Conservation (phyloP, 2,888 invertebrate genomes). For the Calliscelio sp. region DNA sequence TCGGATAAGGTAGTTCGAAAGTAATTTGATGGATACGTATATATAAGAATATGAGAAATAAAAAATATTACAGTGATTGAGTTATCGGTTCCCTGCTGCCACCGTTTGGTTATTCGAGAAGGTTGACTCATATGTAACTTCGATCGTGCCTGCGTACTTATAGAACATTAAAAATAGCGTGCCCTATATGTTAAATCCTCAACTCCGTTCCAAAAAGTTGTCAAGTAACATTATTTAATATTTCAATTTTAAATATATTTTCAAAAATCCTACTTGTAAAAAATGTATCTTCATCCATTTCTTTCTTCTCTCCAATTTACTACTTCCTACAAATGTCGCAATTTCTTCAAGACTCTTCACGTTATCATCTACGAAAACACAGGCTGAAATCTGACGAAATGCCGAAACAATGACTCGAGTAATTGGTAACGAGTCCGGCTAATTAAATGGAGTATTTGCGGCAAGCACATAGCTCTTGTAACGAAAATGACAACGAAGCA, state of each 20-base stretch:
- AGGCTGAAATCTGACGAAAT: neutral
- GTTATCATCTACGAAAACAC: neutral
- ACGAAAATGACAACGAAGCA: constrained; percentile 56
- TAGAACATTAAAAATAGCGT: constrained; percentile 53
- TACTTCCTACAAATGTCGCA: no score
- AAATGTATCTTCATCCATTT: no score
- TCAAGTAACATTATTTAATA: no score
- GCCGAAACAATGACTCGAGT: constrained; percentile 29
- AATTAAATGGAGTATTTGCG: constrained; percentile 58
- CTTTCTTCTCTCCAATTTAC: no score
- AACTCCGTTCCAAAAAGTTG: neutral
- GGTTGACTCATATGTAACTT: constrained; percentile 34
- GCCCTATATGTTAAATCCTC: constrained; percentile 50
- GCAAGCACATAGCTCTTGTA: constrained; percentile 22
- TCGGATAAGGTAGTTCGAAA: no score
- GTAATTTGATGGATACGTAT: no score
- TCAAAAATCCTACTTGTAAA: no score
- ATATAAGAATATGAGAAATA: no score
- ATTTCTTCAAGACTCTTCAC: no score
- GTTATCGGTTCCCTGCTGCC: neutral
- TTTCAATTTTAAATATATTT: no score
- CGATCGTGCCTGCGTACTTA: constrained; percentile 34
- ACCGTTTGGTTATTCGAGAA: constrained; percentile 30
- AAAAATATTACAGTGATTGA: neutral
- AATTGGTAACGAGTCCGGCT: constrained; percentile 33